phyloP scores from a whole-genome alignment of 2,888 invertebrate species.

The Andrena marginata region DNA sequence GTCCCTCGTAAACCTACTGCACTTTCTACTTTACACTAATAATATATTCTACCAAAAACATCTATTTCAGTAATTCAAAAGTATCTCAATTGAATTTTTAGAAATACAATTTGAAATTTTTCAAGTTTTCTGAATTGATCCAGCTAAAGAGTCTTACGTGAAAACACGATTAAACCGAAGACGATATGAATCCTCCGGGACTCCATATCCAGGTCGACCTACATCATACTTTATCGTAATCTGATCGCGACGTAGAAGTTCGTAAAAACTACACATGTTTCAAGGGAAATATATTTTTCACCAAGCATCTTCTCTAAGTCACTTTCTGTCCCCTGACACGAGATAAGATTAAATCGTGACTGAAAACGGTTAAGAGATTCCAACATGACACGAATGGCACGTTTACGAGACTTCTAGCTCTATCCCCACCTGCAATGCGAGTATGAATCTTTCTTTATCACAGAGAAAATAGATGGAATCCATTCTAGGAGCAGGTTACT shows the following conservation, averaged over 20 bases:
- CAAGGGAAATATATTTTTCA: not conserved
- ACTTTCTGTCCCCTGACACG: too few species aligned
- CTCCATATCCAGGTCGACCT: not conserved
- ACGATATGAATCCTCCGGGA: not conserved
- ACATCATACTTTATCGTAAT: constrained; percentile 4
- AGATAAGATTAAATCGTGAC: too few species aligned
- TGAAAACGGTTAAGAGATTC: not conserved
- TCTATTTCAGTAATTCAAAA: not conserved
- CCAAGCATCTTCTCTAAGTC: too few species aligned
- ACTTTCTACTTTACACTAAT: not conserved
- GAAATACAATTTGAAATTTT: not conserved
- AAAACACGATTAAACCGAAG: not conserved
- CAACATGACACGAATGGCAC: not conserved
- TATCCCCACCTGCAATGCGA: too few species aligned
- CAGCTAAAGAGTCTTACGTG: not conserved
- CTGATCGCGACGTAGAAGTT: not conserved
- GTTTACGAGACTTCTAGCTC: not conserved
- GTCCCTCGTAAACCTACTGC: not conserved
- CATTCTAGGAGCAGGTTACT: not conserved
- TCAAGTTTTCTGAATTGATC: not conserved
- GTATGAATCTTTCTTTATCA: not conserved
- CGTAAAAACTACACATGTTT: not conserved
- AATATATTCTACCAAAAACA: not conserved
- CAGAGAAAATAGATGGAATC: not conserved
- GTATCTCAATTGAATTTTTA: not conserved